Conservation (phyloP, 2,888 invertebrate species). For the Aethes cnicana region DNA sequence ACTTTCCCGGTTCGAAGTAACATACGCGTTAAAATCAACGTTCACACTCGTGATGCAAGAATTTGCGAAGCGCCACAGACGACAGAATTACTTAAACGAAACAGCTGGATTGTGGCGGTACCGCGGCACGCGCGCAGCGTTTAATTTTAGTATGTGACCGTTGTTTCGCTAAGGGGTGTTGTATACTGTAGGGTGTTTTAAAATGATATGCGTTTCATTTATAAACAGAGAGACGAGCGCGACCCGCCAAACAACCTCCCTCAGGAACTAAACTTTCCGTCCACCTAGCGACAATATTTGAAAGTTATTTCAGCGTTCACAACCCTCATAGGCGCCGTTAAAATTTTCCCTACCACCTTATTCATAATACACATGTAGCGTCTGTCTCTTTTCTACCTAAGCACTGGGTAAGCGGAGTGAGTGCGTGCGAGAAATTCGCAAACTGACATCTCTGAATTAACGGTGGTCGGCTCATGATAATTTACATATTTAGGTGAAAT, state of each 20-base stretch:
- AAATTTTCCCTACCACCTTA: constrained; percentile 81
- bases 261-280: constrained; percentile 77
- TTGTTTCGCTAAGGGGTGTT: constrained; percentile 40
- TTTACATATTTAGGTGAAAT: constrained; percentile 84
- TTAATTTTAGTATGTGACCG: constrained; percentile 37
- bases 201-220: constrained; percentile 79
- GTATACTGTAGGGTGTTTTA: constrained; percentile 59
- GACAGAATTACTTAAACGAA: constrained; percentile 13
- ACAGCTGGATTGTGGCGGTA: constrained; percentile 27
- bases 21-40: constrained; percentile 46
- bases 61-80: constrained; percentile 36
- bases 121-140: not conserved
- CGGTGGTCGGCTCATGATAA: constrained; percentile 83
- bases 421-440: constrained; percentile 66
- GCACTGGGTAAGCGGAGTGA: constrained; percentile 41
- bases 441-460: constrained; percentile 79
- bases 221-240: constrained; percentile 73
- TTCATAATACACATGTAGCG: constrained; percentile 72
- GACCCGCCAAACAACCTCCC: constrained; percentile 75
- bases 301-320: constrained; percentile 83
- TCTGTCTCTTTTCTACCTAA: constrained; percentile 49
- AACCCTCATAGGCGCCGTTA: constrained; percentile 83
- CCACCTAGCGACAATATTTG: constrained; percentile 83
- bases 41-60: constrained; percentile 38
- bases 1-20: constrained; percentile 52